Evolutionary conservation across 2,797 vertebrate genomes (phyloP).

Genomic region (Anniella stebbinsi): DNA sequence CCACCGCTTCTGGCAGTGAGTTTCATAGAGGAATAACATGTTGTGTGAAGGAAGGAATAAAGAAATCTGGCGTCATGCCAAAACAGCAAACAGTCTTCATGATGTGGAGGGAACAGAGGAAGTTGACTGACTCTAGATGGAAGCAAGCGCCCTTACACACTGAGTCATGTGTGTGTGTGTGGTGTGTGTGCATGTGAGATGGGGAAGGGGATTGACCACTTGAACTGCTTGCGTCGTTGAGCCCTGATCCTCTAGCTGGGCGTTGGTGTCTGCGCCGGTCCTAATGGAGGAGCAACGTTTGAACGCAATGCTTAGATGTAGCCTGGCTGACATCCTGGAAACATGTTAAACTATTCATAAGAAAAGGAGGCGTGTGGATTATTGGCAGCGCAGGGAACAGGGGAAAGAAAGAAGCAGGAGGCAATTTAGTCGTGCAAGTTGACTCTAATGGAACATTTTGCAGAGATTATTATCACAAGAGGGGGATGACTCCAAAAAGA

Average conservation of each 20-base stretch:
- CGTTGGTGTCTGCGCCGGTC: neutral
- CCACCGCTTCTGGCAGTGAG: too few species aligned
- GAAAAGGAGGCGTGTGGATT: neutral
- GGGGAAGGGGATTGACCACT: neutral
- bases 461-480: neutral
- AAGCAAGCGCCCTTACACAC: too few species aligned
- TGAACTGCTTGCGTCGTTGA: neutral
- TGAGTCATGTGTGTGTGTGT: too few species aligned
- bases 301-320: neutral
- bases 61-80: neutral
- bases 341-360: neutral
- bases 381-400: neutral
- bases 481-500: accelerated
- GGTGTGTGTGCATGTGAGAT: too few species aligned
- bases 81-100: too few species aligned
- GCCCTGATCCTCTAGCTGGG: neutral
- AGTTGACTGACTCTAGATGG: too few species aligned
- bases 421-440: neutral
- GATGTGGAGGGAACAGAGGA: neutral
- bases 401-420: neutral
- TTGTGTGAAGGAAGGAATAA: neutral
- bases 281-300: neutral
- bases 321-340: neutral
- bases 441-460: neutral
- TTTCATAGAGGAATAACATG: too few species aligned